A percentile compares a stretch with the other conserved stretches of the same genome.
Evolutionary conservation across 1,140 invertebrate genomes (phyloP).

Genomic region (Saccostrea glomerata): DNA sequence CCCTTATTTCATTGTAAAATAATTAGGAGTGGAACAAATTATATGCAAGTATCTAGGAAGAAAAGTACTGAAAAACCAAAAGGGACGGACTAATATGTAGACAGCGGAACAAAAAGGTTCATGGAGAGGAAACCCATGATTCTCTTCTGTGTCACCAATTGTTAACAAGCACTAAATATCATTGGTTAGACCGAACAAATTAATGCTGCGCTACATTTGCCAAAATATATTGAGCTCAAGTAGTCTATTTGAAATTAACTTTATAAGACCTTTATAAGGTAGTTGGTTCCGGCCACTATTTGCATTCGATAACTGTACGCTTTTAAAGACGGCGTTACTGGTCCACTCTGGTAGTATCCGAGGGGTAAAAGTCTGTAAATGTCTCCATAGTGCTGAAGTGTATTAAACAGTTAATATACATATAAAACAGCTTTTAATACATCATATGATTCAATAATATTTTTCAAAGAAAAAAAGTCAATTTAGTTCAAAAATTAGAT

Average conservation of each 20-base stretch:
- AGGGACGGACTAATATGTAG: too few species aligned
- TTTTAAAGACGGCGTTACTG: neutral
- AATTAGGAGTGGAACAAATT: too few species aligned
- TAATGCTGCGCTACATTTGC: neutral
- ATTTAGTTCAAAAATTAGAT: too few species aligned
- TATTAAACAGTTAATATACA: neutral
- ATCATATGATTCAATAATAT: too few species aligned
- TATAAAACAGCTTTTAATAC: neutral
- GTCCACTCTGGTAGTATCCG: neutral
- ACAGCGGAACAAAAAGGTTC: too few species aligned
- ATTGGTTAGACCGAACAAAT: neutral
- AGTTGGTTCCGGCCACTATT: neutral
- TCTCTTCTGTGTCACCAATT: neutral
- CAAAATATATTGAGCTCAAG: neutral
- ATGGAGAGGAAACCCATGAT: neutral
- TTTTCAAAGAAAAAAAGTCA: too few species aligned
- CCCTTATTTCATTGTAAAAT: too few species aligned
- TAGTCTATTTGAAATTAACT: neutral
- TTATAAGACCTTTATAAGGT: neutral
- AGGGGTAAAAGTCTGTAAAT: neutral
- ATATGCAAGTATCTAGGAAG: too few species aligned
- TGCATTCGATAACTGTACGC: neutral
- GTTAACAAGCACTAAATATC: neutral
- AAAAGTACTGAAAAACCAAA: too few species aligned
- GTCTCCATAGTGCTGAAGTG: neutral